These are phyloP conservation scores for Tychaedon coryphoeus DNA, from an alignment of 2,113 vertebrate genomes.

Conservation along the genomic window DNA sequence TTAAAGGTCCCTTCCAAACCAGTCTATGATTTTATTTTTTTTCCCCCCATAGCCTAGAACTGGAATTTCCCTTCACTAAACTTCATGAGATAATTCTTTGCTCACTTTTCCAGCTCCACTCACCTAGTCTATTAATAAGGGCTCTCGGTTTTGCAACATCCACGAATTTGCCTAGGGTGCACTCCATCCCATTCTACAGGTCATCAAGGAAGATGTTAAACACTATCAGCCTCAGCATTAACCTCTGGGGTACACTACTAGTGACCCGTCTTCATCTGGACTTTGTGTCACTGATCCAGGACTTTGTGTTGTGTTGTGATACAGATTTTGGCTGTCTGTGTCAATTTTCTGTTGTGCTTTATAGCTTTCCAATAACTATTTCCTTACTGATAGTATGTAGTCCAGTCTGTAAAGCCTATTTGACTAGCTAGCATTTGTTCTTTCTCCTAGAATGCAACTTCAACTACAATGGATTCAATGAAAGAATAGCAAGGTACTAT, in stretches of 20 bases:
- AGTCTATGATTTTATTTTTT: not conserved
- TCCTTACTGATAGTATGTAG: not conserved
- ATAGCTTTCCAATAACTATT: not conserved
- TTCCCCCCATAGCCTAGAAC: not conserved
- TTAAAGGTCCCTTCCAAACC: not conserved
- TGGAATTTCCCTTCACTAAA: not conserved
- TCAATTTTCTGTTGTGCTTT: not conserved
- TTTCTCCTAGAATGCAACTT: not conserved
- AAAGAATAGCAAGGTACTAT: not conserved
- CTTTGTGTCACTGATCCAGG: not conserved
- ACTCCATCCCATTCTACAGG: not conserved
- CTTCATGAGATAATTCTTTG: not conserved
- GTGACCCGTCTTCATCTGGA: too few relatives aligned
- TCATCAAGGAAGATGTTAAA: not conserved
- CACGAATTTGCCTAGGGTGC: fast-evolving
- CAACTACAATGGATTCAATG: not conserved
- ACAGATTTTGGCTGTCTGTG: not conserved
- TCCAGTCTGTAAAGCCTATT: not conserved
- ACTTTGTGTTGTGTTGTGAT: not conserved
- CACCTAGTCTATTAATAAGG: not conserved
- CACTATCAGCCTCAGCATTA: not conserved
- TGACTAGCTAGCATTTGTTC: not conserved
- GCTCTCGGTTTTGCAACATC: not conserved
- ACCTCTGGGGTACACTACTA: not conserved
- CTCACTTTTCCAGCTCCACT: not conserved